Evolutionary conservation across 1,140 invertebrate genomes (phyloP), one percentile per base, ranked within the genome.

Genomic region (Matsumurasca onukii): DNA sequence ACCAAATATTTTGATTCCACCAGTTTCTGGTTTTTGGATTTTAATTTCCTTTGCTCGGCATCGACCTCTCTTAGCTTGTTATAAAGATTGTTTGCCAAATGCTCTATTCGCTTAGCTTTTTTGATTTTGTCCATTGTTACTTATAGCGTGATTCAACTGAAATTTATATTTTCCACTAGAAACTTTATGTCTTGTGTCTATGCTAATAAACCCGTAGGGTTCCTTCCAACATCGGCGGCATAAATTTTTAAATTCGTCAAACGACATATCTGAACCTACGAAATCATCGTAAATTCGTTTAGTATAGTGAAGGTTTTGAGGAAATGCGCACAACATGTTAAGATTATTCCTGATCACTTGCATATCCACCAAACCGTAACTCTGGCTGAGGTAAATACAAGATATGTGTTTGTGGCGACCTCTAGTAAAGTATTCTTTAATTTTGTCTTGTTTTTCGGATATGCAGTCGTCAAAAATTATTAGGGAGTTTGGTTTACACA

Each of bases 21-120:
- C 17, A 45, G 17, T 45, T 12, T 45, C 17, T 45, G 9, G 34
- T 12, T 45, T 9, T 45, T 45, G 17, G 9, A 9, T 45, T 12
- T 45, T 45, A 9, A 17, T 45, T 45, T 45, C 34, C 9, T 17
- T 17, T 45, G 9, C 17, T 45, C 34, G 9, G 9, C 17, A 12
- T 45, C 34, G 17, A 17, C 34, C 34, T 12, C 17, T 45, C 34
- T 45, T 9, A 45, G 17, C 17, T 45, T 45, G 9, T 45, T 45
- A 17, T 12, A 17, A 12, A 45, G 17, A 45, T 45, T 17, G 9
- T 55, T 67, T 48, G 66, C 69, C 13, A 70, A 29, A 2, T 70
- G 55, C 2, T 45, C 25, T 20, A 70, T 66, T 55, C 15, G 51
- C 20, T 55, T 55, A 55, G 51, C 51, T 55, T 55, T 22, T 55